Evolutionary conservation across 2,888 invertebrate species (phyloP).

Genomic region (Sicus ferrugineus): DNA sequence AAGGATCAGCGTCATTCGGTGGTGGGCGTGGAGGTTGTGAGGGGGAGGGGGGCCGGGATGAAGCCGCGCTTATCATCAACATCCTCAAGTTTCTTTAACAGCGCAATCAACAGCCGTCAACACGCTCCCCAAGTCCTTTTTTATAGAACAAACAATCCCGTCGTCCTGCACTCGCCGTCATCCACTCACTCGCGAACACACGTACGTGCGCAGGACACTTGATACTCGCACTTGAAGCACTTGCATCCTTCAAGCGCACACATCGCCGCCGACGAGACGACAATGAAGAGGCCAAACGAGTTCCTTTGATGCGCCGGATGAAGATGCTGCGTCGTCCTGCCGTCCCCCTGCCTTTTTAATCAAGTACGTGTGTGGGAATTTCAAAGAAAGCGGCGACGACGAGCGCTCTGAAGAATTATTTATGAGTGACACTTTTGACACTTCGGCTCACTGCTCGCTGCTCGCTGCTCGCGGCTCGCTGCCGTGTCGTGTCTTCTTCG

Average conservation of each 20-base stretch:
- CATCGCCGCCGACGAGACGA: background rate
- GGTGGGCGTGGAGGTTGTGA: background rate
- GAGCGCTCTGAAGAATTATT: conserved; percentile 13
- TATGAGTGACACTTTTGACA: conserved; percentile 29
- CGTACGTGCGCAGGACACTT: background rate
- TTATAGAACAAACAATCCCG: background rate
- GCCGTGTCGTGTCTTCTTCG: background rate
- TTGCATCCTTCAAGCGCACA: conserved; percentile 17
- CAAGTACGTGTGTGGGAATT: conserved; percentile 3
- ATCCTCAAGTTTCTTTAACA: background rate
- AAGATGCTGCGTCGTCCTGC: conserved; percentile 1
- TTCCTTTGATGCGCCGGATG: conserved; percentile 21
- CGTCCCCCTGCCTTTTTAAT: conserved; percentile 12
- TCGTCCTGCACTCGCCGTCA: background rate
- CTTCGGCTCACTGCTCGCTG: background rate
- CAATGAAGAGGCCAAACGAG: conserved; percentile 13
- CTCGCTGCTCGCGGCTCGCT: background rate
- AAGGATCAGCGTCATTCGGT: conserved; percentile 1
- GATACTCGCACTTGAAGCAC: background rate
- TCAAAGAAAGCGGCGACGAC: conserved; percentile 9
- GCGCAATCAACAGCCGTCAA: background rate
- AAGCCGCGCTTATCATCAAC: background rate
- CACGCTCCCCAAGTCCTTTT: background rate
- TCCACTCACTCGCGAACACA: background rate
- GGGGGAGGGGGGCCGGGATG: background rate